A percentile compares a stretch with the other conserved stretches of the same genome.
Evolutionary conservation across 2,797 vertebrate genomes (phyloP).

Genomic region (Prionace glauca): DNA sequence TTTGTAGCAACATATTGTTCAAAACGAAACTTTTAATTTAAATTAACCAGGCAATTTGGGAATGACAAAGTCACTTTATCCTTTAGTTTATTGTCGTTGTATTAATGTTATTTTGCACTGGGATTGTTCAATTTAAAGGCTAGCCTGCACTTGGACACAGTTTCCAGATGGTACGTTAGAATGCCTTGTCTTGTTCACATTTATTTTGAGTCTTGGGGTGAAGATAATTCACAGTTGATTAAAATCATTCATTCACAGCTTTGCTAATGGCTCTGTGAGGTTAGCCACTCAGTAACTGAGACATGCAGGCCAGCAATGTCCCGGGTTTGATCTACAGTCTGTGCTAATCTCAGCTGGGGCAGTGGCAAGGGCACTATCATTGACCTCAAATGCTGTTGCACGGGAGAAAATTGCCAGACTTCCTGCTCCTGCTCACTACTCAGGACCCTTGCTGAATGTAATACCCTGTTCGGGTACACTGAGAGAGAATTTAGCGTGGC

Average conservation of each 20-base stretch:
- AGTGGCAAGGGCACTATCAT: constrained; percentile 2
- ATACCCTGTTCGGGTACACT: no score
- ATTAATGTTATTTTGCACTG: not conserved
- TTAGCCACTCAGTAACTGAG: not conserved
- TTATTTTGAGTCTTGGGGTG: not conserved
- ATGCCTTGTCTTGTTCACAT: not conserved
- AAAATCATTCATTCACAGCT: not conserved
- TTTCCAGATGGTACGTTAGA: not conserved
- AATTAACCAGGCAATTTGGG: not conserved
- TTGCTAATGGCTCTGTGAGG: not conserved
- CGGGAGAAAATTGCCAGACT: not conserved
- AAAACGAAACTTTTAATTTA: not conserved
- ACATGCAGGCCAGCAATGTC: not conserved
- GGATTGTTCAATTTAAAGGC: not conserved
- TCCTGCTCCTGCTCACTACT: not conserved
- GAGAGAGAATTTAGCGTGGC: no score
- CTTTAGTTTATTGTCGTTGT: not conserved
- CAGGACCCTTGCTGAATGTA: not conserved
- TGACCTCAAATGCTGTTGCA: constrained; percentile 5
- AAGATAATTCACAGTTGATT: constrained; percentile 12
- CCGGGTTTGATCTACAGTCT: constrained; percentile 3
- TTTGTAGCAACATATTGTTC: not conserved
- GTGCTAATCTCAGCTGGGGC: constrained; percentile 26
- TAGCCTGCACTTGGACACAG: no score
- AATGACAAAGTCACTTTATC: not conserved